These are phyloP conservation scores for Papilio machaon DNA, from an alignment of 1,140 invertebrate species.

Conservation along the genomic window DNA sequence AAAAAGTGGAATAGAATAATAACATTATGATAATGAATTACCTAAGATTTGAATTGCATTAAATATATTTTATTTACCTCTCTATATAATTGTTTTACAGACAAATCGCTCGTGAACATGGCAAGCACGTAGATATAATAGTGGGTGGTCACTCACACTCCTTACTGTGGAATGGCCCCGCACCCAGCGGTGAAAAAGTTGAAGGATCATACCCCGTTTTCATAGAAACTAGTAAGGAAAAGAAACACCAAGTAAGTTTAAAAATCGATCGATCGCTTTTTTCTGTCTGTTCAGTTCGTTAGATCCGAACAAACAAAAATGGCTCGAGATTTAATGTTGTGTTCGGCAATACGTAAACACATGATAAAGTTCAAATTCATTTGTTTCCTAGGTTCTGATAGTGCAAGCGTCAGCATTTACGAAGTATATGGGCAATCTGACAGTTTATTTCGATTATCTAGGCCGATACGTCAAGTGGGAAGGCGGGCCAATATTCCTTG, in stretches of 20 bases:
- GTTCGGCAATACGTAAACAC: neutral
- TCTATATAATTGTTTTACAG: slow-evolving; percentile 51
- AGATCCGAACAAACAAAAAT: too few species aligned
- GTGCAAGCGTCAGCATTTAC: slow-evolving; percentile 87
- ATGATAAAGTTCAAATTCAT: neutral
- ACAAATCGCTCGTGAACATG: slow-evolving; percentile 85
- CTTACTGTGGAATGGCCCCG: slow-evolving; percentile 85
- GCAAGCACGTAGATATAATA: slow-evolving; percentile 87
- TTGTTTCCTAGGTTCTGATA: slow-evolving; percentile 83
- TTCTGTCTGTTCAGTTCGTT: too few species aligned
- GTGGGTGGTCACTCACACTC: slow-evolving; percentile 94
- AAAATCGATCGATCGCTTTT: too few species aligned
- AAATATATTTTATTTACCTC: too few species aligned
- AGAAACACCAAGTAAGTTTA: slow-evolving; percentile 71
- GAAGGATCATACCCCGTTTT: slow-evolving; percentile 84
- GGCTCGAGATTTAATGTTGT: neutral
- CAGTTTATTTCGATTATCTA: slow-evolving; percentile 87
- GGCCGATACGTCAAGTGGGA: slow-evolving; percentile 87
- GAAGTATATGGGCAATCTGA: slow-evolving; percentile 89
- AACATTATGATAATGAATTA: too few species aligned
- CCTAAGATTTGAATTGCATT: too few species aligned
- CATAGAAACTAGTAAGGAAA: slow-evolving; percentile 81
- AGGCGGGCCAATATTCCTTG: slow-evolving; percentile 89
- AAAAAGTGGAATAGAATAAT: too few species aligned
- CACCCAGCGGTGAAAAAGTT: slow-evolving; percentile 83